phyloP scores from a whole-genome alignment of 2,888 invertebrate genomes.

The Dendrolimus houi region DNA sequence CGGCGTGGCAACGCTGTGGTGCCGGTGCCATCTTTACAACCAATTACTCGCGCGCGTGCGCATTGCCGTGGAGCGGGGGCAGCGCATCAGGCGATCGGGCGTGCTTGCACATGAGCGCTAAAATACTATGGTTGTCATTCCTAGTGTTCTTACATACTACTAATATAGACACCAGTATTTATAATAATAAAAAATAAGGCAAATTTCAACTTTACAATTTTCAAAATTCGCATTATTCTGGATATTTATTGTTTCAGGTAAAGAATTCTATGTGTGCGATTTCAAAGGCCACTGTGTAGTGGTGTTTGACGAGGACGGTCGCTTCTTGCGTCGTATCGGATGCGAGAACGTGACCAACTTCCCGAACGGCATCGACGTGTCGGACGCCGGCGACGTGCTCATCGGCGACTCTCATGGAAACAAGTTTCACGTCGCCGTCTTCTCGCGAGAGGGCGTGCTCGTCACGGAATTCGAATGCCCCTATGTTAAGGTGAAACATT shows the following conservation, averaged over 20 bases:
- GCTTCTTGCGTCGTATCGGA: constrained; percentile 94
- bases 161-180: too few relatives aligned
- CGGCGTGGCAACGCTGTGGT: too few relatives aligned
- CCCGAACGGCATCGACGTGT: constrained; percentile 98
- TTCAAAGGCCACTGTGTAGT: constrained; percentile 99
- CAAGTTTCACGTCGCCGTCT: constrained; percentile 97
- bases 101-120: too few relatives aligned
- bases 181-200: too few relatives aligned
- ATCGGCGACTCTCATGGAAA: constrained; percentile 98
- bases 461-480: constrained; percentile 97
- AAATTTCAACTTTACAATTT: too few relatives aligned
- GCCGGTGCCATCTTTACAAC: too few relatives aligned
- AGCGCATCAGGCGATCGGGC: too few relatives aligned
- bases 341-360: constrained; percentile 97
- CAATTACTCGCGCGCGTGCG: too few relatives aligned
- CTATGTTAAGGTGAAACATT: constrained; percentile 88
- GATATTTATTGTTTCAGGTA: constrained; percentile 72
- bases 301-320: constrained; percentile 95
- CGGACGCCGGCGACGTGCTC: constrained; percentile 96
- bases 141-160: too few relatives aligned
- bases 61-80: too few relatives aligned
- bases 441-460: constrained; percentile 90
- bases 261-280: constrained; percentile 97
- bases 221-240: too few relatives aligned
- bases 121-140: too few relatives aligned